Evolutionary conservation across 2,888 invertebrate genomes (phyloP).

Genomic region (Adela reaumurella): DNA sequence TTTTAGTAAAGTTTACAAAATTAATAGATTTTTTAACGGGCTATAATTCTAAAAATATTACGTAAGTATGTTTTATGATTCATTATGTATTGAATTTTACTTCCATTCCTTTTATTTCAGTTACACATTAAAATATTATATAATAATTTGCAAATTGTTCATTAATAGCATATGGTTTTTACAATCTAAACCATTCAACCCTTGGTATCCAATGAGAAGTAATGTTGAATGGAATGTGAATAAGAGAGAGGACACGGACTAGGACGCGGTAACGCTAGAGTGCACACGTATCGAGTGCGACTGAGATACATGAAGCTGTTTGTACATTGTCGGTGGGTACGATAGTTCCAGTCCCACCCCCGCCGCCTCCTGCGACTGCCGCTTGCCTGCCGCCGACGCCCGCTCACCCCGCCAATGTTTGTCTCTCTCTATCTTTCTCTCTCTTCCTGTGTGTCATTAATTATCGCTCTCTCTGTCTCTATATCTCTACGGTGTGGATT

Average conservation of each 20-base stretch:
- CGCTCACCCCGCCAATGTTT: constrained; percentile 47
- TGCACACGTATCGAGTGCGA: background rate
- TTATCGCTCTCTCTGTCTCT: constrained; percentile 12
- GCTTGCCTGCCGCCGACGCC: constrained; percentile 51
- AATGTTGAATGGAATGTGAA: too few species aligned
- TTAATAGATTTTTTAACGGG: too few species aligned
- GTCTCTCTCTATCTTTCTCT: constrained; percentile 25
- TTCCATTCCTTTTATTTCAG: too few species aligned
- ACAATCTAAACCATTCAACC: too few species aligned
- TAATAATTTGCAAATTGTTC: too few species aligned
- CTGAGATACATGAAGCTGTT: background rate
- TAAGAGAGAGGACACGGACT: background rate
- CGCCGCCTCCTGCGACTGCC: constrained; percentile 35
- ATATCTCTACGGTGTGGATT: background rate
- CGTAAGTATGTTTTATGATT: too few species aligned
- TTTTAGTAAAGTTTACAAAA: too few species aligned
- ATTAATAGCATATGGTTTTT: too few species aligned
- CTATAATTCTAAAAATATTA: too few species aligned
- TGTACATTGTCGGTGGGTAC: background rate
- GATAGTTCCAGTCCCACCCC: constrained; percentile 56
- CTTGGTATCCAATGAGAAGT: too few species aligned
- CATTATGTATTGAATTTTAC: too few species aligned
- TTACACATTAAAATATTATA: too few species aligned
- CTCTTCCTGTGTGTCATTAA: constrained; percentile 18
- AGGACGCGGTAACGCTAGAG: background rate